phyloP scores from a whole-genome alignment of 1,140 invertebrate genomes.

The Heliconius congener region DNA sequence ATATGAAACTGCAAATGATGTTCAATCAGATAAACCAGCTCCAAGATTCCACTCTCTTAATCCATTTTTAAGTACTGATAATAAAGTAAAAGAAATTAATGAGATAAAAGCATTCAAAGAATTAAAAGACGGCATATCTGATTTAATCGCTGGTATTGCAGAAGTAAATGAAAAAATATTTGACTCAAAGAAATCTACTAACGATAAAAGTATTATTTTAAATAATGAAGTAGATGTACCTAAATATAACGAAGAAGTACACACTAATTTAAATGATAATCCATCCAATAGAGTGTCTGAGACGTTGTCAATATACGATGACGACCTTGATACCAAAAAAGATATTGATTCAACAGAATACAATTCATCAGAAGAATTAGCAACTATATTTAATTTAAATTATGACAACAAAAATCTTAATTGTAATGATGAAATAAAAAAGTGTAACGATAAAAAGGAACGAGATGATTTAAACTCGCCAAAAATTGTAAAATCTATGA shows the following conservation, averaged over 20 bases:
- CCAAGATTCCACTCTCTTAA: slow-evolving; percentile 59
- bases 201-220: slow-evolving; percentile 1
- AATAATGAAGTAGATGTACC: slow-evolving; percentile 42
- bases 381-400: slow-evolving; percentile 82
- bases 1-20: slow-evolving; percentile 42
- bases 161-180: slow-evolving; percentile 79
- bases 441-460: slow-evolving; percentile 49
- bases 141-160: slow-evolving; percentile 77
- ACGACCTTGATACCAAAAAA: slow-evolving; percentile 68
- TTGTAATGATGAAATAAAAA: slow-evolving; percentile 42
- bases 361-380: slow-evolving; percentile 84
- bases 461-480: slow-evolving; percentile 73
- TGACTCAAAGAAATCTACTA: slow-evolving; percentile 49
- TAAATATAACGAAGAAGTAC: slow-evolving; percentile 16
- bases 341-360: slow-evolving; percentile 82
- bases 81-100: slow-evolving; percentile 73
- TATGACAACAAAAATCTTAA: slow-evolving; percentile 48
- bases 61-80: slow-evolving; percentile 65
- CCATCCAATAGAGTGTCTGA: slow-evolving; percentile 56
- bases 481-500: slow-evolving; percentile 76
- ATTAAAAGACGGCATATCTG: slow-evolving; percentile 78
- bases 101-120: slow-evolving; percentile 80
- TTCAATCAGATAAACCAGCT: slow-evolving; percentile 33
- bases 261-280: slow-evolving; percentile 61
- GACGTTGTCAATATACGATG: slow-evolving; percentile 70